Evolutionary conservation across 2,113 vertebrate species (phyloP).

Genomic region (Cnemophilus loriae): DNA sequence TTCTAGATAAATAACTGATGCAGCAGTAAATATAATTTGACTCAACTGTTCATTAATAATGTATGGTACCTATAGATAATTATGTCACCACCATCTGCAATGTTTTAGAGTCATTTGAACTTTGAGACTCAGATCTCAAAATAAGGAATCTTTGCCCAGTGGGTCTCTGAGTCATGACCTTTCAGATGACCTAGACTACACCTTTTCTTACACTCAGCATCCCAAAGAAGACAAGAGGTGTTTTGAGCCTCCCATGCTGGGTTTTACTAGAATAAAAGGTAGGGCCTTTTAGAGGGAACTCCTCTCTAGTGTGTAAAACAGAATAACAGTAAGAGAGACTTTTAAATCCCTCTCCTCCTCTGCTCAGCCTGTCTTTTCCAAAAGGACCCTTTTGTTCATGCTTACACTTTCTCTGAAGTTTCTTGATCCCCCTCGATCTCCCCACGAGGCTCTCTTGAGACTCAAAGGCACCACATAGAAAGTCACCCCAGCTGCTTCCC

Average conservation of each 20-base stretch:
- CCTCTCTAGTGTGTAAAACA: not conserved
- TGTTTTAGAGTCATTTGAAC: not conserved
- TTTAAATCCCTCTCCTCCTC: not conserved
- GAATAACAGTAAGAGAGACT: not conserved
- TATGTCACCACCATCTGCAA: not conserved
- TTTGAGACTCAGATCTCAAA: not conserved
- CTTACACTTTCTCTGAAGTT: not conserved
- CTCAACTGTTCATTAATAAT: not conserved
- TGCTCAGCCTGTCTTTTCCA: not conserved
- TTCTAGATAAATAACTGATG: not conserved
- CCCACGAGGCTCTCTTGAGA: not conserved
- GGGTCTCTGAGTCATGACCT: not conserved
- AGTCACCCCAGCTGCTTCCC: not conserved
- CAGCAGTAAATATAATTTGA: not conserved
- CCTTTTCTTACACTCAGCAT: not conserved
- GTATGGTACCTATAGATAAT: not conserved
- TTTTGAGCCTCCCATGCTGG: not conserved
- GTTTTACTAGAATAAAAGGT: not conserved
- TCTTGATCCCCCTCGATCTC: fast-evolving
- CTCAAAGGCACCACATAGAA: not conserved
- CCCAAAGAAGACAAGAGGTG: not conserved
- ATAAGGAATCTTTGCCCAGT: not conserved
- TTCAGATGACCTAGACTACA: not conserved
- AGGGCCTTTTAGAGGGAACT: not conserved
- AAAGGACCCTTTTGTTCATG: not conserved